Conservation (phyloP, 2,797 vertebrate species). For the Anas flavirostris region DNA sequence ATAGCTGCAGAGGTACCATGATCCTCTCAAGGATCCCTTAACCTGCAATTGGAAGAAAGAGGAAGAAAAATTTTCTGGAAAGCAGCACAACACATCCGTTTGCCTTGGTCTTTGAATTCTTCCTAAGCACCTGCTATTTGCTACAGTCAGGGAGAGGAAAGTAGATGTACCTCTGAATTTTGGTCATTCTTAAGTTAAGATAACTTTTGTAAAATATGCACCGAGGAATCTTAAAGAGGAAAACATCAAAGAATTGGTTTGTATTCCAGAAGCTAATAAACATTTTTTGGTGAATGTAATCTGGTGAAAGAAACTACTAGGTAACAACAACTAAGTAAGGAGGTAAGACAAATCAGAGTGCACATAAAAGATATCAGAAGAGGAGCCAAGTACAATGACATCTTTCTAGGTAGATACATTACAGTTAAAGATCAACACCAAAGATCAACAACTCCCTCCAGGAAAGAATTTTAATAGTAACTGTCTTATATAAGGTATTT, state of each 20-base stretch:
- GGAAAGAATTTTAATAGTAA: neutral
- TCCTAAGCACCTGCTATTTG: neutral
- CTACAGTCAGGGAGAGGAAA: neutral
- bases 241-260: neutral
- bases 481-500: neutral
- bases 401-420: neutral
- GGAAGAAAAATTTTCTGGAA: neutral
- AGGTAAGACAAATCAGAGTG: neutral
- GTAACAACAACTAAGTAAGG: neutral
- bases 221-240: neutral
- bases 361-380: neutral
- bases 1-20: neutral
- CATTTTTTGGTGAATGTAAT: neutral
- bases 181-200: neutral
- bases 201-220: neutral
- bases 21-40: neutral
- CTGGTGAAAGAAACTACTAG: conserved; percentile 1
- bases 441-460: neutral
- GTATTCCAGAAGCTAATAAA: neutral
- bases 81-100: neutral
- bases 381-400: neutral
- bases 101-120: neutral
- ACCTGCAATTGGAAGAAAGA: neutral
- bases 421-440: conserved; percentile 9
- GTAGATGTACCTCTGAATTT: neutral